Conservation (phyloP, 2,797 vertebrate species). For the Hoplostethus mediterraneus region DNA sequence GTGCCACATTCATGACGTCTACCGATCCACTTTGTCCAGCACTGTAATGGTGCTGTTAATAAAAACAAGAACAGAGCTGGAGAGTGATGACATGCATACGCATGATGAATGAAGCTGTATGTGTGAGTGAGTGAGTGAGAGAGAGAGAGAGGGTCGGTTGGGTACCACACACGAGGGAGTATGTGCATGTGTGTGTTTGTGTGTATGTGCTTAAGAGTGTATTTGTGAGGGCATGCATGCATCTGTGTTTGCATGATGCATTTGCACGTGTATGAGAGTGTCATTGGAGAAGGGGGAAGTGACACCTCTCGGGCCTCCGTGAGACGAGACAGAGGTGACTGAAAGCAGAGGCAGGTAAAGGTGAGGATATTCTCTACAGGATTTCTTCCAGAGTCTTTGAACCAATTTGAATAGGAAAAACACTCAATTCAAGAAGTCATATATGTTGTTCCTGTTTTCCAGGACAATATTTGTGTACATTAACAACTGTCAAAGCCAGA, state of each 20-base stretch:
- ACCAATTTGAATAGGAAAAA: neutral
- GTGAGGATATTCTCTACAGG: neutral
- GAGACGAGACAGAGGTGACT: slow-evolving; percentile 16
- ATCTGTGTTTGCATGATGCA: no score
- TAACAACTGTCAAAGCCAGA: neutral
- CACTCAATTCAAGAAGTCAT: neutral
- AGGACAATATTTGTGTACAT: neutral
- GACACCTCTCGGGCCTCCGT: slow-evolving; percentile 17
- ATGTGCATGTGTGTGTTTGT: neutral
- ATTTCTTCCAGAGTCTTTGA: neutral
- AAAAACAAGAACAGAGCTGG: no score
- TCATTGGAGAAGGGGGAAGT: slow-evolving; percentile 32
- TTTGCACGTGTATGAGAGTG: no score
- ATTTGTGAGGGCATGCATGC: no score
- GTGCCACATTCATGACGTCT: no score
- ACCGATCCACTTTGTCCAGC: no score
- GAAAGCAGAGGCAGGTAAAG: neutral
- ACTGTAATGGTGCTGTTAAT: no score
- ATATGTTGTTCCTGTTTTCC: neutral
- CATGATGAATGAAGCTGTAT: neutral
- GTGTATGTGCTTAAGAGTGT: slow-evolving; percentile 2
- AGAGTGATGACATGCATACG: neutral
- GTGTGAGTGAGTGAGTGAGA: neutral
- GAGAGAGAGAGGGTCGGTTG: neutral
- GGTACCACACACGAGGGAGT: no score